Percentiles rank a stretch among this genome's conserved stretches.
Evolutionary conservation across 2,113 vertebrate genomes (phyloP).

Genomic region (Athene cunicularia): DNA sequence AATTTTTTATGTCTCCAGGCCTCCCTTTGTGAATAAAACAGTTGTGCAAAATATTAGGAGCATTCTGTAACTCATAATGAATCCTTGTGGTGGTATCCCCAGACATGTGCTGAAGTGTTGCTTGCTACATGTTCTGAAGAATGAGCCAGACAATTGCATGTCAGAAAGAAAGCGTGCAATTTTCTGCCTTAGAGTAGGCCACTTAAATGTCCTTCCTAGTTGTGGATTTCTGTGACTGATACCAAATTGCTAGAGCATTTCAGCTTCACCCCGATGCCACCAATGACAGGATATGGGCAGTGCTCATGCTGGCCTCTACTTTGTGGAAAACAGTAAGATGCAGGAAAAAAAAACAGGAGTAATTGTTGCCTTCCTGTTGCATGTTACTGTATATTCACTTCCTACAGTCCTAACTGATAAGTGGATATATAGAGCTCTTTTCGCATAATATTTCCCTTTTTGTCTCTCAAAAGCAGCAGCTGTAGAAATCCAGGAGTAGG

Average conservation of each 20-base stretch:
- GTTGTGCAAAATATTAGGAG: neutral
- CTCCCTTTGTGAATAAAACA: neutral
- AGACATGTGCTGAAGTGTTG: neutral
- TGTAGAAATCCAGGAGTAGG: neutral
- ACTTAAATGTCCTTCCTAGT: neutral
- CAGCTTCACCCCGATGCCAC: neutral
- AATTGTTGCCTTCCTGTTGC: neutral
- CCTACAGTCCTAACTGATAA: neutral
- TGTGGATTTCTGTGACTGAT: neutral
- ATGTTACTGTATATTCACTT: neutral
- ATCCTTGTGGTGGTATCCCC: neutral
- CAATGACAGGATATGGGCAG: neutral
- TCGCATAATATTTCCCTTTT: neutral
- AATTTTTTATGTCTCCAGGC: neutral
- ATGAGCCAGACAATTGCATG: neutral
- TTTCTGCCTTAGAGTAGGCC: neutral
- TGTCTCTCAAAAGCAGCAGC: neutral
- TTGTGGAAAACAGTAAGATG: neutral
- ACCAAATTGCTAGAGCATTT: neutral
- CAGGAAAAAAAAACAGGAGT: rapidly evolving
- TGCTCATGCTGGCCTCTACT: neutral
- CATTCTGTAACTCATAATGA: neutral
- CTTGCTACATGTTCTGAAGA: neutral
- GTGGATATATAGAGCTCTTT: neutral
- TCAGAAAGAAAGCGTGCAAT: neutral